Evolutionary conservation across 2,113 vertebrate genomes (phyloP), one percentile per base, ranked within the genome.

Genomic region (Lipophrys pholis): DNA sequence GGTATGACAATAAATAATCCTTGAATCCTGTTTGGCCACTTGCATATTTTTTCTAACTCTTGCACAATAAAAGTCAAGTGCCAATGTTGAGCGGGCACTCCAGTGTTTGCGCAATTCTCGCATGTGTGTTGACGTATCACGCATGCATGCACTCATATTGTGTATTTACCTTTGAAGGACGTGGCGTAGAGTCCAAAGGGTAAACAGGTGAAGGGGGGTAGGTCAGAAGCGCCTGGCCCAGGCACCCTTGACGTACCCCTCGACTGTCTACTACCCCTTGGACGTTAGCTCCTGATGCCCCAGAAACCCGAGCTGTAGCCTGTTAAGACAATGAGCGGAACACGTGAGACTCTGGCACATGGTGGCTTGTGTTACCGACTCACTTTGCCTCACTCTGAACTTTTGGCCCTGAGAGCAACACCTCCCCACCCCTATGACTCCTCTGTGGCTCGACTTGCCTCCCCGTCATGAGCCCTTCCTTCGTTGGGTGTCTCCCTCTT

Each of bases 381-480:
- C 15, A 30, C 71, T 73, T 66, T 92, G 88, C 84, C 65, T 84
- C 55, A 2, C 67, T 70, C 61, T 93, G 91, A 94, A 94, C 93
- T 93, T 90, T 93, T 92, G 90, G 89, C 92, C 92, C 68, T 52
- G 11, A 56, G 83, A 86, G 88, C 68, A 68, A 90, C 90, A 70
- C 84, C 86, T 84, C 84, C 81, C 84, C 80, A 63, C 87, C 85
- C 86, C 74, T 56, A 77, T 82, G 69, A 82, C 85, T 90, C 88
- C 76, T 16, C 30, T 36, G 0, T 78, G 52, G 72, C 84, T 83
- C 86, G 80, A 88, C 86, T 77, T 87, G 68, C 66, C 63, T 78
- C 40, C 50, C 49, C 51, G 49, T 11, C 57, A 49, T 67, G 59
- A 57, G 63, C 43, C 57, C 43, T 40, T 51, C 57, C 14, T 41